Evolutionary conservation across 2,888 invertebrate species (phyloP), one percentile per base, ranked within the genome.

Genomic region (Endotricha flammealis): DNA sequence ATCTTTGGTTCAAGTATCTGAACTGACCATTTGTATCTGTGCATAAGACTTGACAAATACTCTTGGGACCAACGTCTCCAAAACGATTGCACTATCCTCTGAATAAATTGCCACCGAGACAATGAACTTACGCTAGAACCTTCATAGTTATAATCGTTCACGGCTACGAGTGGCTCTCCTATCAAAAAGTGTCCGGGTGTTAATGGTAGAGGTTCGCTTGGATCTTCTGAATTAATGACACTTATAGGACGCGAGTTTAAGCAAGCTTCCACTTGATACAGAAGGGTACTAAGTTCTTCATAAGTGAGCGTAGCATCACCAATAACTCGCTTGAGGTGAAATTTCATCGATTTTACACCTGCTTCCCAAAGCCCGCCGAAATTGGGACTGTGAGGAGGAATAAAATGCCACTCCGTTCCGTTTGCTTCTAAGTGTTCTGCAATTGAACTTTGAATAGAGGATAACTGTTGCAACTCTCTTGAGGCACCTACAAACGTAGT

Each of bases 151-250:
- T 10, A 8, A 27, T 47, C 46, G 0, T 46, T 43, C 4, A 35
- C 29, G 1, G 28, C 6, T 1, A 50, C 23, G 4, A 50, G 23
- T 12, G 51, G 41, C 36, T 43, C 48, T 3, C 51, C 50, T 1
- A 54, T 39, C 1, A 54, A 25, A 33, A 50, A 54, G 36, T 54
- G 48, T 7, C 42, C 47, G 7, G 51, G 50, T 9, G 47, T 46
- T 14, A 50, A 32, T 4, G 48, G 45, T 4, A 27, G 23, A 9
- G 23, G 23, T n/a, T 23, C 23, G 10, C 23, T 13, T 4, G 41
- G 24, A 7, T 46, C 41, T 1, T 44, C 41, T 0, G 31, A 35
- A 23, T 47, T 31, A 20, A 5, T 36, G 2, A 12, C 6, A 7
- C 23, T 33, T 1, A 41, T 32, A 1, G 42, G 42, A 7, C 39